Base-by-base conservation (phyloP, 1,140 invertebrate genomes). In the Hyles vespertilio region DNA sequence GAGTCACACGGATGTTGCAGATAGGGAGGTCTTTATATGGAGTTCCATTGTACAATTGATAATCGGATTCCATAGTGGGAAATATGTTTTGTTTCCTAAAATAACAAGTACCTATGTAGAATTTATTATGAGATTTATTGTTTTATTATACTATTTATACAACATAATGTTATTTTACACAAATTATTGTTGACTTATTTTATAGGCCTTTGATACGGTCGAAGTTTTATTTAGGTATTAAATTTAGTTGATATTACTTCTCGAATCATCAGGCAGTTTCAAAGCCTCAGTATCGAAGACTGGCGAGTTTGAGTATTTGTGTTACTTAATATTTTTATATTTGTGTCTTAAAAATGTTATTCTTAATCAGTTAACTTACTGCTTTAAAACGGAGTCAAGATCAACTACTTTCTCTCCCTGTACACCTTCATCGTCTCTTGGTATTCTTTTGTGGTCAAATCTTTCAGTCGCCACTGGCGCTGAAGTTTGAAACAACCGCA, bases 21-120 rank as follows among this genome's bases (percentile, higher is more conserved):
- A 98, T 93, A 1, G 96, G 96, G 40, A 98, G 75, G 11, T 96
- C 91, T 77, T 94, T 93, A 82, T 93, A 99, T 9, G 92, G 92
- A 0, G 94, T 81, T 7, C 95, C 95, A 80, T 96, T 91, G 81
- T 96, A 96, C n/a, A 97, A 65, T 71, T 89, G 89, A 62, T 94
- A 91, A 51, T 93, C 92, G 1, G 95, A 95, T 61, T 93, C 91
- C 58, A 91, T 86, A 79, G 94, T 92, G 3, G 96, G 96, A 81
- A 96, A 97, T 57, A 94, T 81, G 51, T 93, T 91, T 45, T 87
- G 85, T 74, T 93, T 93, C 59, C 92, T 95, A 82, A 56, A 91
- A 91, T 57, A 66, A 74, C 74, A 65, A 70, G 11, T 32, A n/a
- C n/a, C n/a, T n/a, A 51, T 54, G 22, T 22, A 46, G 52, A 48